These are phyloP conservation scores for Erythrocercus mccallii DNA, from an alignment of 2,113 vertebrate species.

Conservation along the genomic window DNA sequence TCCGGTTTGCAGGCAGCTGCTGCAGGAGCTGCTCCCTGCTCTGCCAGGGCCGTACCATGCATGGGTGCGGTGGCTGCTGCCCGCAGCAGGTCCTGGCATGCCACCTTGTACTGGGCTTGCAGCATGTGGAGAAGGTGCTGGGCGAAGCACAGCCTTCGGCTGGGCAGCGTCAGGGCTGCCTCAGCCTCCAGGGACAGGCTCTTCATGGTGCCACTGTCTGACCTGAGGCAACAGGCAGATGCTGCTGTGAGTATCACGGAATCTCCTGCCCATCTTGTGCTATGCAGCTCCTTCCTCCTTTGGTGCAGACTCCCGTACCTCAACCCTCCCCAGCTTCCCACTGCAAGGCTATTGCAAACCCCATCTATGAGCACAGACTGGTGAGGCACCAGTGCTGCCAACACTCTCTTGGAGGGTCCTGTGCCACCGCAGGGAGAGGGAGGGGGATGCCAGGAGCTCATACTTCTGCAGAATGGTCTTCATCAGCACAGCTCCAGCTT, in stretches of 20 bases:
- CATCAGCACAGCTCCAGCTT: conserved; percentile 82
- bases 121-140: conserved; percentile 73
- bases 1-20: not conserved
- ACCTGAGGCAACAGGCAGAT: conserved; percentile 43
- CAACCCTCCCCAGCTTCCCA: not conserved
- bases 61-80: conserved; percentile 78
- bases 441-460: not conserved
- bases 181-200: not conserved
- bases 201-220: conserved; percentile 28
- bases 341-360: not conserved
- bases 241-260: not conserved
- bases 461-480: conserved; percentile 86
- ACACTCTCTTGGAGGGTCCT: rapidly evolving
- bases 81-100: conserved; percentile 75
- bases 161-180: not conserved
- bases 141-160: conserved; percentile 45
- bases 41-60: conserved; percentile 65
- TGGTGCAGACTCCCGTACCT: rapidly evolving
- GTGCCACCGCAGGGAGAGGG: not conserved
- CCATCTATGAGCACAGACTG: not conserved
- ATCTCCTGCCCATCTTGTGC: not conserved
- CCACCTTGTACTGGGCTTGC: conserved; percentile 73
- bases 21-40: not conserved
- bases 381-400: not conserved
- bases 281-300: rapidly evolving